These are phyloP conservation scores for Celastrina argiolus DNA, from an alignment of 2,888 invertebrate genomes.

Conservation along the genomic window DNA sequence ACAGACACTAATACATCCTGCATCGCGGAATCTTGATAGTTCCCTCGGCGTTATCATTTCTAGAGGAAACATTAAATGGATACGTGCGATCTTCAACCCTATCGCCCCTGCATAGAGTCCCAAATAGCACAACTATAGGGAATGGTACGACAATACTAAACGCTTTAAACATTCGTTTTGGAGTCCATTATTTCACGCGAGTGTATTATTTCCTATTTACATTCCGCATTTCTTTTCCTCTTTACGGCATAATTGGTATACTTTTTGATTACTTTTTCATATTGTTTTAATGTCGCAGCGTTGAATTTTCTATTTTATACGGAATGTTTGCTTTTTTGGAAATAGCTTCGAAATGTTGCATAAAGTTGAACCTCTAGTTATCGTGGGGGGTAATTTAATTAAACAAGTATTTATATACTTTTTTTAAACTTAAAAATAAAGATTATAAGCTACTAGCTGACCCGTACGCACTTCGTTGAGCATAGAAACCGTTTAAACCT, in stretches of 20 bases:
- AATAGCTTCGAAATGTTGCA: neutral
- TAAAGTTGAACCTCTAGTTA: too few relatives aligned
- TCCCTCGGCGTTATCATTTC: constrained; percentile 1
- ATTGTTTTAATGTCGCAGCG: constrained; percentile 1
- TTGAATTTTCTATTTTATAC: neutral
- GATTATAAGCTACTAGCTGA: too few relatives aligned
- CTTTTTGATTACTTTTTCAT: constrained; percentile 15
- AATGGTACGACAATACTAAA: constrained; percentile 6
- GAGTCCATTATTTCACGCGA: constrained; percentile 10
- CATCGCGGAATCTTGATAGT: constrained; percentile 4
- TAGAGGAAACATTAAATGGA: neutral
- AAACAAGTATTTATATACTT: too few relatives aligned
- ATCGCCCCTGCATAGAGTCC: neutral
- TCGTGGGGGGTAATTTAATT: too few relatives aligned
- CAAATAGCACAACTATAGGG: neutral
- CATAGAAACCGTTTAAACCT: too few relatives aligned
- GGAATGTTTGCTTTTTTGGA: neutral
- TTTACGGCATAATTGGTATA: constrained; percentile 8
- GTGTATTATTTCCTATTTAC: constrained; percentile 10
- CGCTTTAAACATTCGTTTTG: constrained; percentile 15
- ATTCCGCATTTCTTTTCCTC: neutral
- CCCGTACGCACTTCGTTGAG: too few relatives aligned
- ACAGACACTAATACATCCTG: neutral
- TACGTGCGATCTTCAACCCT: neutral
- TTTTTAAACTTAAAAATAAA: too few relatives aligned